Conservation (phyloP, 2,888 invertebrate genomes). For the Aleiodes alternator region DNA sequence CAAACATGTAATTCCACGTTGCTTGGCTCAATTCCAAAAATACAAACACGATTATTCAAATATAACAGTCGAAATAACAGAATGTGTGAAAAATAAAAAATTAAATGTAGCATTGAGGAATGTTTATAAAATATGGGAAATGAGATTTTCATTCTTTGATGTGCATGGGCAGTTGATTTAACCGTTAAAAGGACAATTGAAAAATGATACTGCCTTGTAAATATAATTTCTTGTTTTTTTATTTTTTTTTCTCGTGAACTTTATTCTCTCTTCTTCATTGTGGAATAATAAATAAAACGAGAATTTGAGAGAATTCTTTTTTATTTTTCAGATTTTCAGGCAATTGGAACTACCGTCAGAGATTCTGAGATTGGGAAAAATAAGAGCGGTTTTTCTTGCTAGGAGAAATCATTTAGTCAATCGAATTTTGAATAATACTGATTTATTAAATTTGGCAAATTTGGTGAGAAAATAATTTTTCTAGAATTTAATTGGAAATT, state of each 20-base stretch:
- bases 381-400: conserved; percentile 76
- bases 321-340: conserved; percentile 82
- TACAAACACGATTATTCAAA: conserved; percentile 26
- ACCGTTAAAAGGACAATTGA: background rate
- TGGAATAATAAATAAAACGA: background rate
- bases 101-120: background rate
- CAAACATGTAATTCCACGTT: conserved; percentile 9
- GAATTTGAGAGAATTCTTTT: background rate
- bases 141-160: background rate
- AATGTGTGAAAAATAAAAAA: background rate
- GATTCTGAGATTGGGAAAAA: conserved; percentile 79
- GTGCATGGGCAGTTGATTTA: background rate
- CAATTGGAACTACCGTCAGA: conserved; percentile 88
- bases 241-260: background rate
- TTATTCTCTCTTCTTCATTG: background rate
- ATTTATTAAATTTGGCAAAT: conserved; percentile 78
- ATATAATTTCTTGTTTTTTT: background rate
- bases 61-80: conserved; percentile 5
- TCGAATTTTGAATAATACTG: conserved; percentile 80
- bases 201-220: background rate
- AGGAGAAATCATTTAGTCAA: conserved; percentile 79
- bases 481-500: background rate
- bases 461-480: conserved; percentile 73
- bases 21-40: conserved; percentile 33
- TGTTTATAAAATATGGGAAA: background rate